phyloP scores from a whole-genome alignment of 2,113 vertebrate genomes.

The Gadus macrocephalus region DNA sequence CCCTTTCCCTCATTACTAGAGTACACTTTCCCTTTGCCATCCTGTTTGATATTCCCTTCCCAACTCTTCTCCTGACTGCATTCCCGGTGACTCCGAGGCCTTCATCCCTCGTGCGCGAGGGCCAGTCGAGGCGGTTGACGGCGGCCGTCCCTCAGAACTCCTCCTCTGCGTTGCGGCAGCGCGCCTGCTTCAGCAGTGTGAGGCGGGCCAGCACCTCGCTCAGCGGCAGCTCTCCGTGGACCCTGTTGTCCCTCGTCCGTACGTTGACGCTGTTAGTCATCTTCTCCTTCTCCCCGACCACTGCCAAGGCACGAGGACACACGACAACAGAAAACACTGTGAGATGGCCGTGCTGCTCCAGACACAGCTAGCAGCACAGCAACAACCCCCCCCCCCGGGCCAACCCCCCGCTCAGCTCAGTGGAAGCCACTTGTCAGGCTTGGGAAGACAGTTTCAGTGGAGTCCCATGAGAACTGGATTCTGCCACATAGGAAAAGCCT shows the following conservation, averaged over 20 bases:
- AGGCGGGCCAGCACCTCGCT: constrained; percentile 79
- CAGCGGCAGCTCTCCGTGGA: constrained; percentile 83
- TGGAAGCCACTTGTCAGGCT: background rate
- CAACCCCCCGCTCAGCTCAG: background rate
- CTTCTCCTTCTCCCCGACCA: constrained; percentile 95
- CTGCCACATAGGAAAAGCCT: too few relatives aligned
- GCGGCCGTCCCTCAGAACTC: constrained; percentile 73
- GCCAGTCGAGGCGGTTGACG: background rate
- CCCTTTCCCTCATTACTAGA: background rate
- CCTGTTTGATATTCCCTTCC: background rate
- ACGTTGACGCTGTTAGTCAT: constrained; percentile 80
- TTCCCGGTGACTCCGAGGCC: background rate
- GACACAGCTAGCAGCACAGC: constrained; percentile 41
- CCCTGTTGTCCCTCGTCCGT: constrained; percentile 90
- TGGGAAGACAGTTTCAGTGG: background rate
- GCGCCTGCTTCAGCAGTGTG: constrained; percentile 75
- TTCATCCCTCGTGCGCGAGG: background rate
- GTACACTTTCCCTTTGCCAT: background rate
- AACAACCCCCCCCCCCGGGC: background rate
- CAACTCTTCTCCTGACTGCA: background rate
- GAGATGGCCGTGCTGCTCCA: constrained; percentile 15
- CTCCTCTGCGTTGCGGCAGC: constrained; percentile 79
- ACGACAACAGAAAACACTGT: constrained; percentile 27
- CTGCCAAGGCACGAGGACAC: constrained; percentile 66
- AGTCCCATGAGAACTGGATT: too few relatives aligned